Evolutionary conservation across 2,113 vertebrate species (phyloP), one percentile per base, ranked within the genome.

Genomic region (Jacana jacana): DNA sequence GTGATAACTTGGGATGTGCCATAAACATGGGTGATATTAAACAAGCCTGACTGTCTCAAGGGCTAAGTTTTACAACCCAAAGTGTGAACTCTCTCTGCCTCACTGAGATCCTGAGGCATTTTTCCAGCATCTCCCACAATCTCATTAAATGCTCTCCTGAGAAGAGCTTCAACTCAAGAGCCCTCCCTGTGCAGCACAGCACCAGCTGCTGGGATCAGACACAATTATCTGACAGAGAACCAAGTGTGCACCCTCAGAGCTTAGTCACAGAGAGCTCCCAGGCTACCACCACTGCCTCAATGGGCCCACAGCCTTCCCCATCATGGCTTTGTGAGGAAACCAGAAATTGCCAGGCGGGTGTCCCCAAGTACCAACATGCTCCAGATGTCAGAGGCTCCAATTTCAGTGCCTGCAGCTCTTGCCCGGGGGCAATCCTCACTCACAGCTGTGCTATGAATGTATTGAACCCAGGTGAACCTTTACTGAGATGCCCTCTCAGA

Each of bases 11-110:
- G 83, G 89, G 91, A 92, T 92, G 55, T 94, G 88, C 92, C 86
- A 63, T 93, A 95, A 95, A 87, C 70, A 90, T 66, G 46, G 77
- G 30, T 86, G 95, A 97, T 93, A 95, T 93, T 97, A 97, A 98
- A 96, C 4, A 66, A 89, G 31, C 30, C 23, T 91, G 95, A 91
- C 89, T 82, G 42, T 85, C 42, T 72, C 37, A 4, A 75, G 81
- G 87, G 85, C 87, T 94, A 65, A 69, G 69, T 76, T 82, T 91
- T 95, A 88, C 87, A 94, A 81, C 57, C 66, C 4, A 7, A 64
- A 17, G 80, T 55, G 40, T 49, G 75, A 73, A 69, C 63, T 92
- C 46, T 87, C 71, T 89, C 70, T 76, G 57, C 63, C 49, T 90
- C 28, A 0, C 79, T 52, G 81, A 92, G 71, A 57, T 95, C 83